Evolutionary conservation across 2,888 invertebrate genomes (phyloP).

Genomic region (Rhagonycha fulva): DNA sequence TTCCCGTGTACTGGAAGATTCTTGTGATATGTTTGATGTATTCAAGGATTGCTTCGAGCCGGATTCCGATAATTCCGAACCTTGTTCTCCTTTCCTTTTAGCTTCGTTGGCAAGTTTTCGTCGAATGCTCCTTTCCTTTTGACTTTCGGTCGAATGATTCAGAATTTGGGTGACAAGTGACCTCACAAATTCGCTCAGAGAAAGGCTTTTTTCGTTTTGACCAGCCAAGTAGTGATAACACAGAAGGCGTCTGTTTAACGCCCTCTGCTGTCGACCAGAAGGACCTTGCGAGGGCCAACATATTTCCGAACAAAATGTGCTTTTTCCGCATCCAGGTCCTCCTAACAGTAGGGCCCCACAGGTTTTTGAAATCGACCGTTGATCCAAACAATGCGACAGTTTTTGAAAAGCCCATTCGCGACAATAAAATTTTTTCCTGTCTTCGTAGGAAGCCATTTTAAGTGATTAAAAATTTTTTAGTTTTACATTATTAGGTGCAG

Average conservation of each 20-base stretch:
- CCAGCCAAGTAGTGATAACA: slow-evolving; percentile 89
- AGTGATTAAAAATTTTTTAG: neutral
- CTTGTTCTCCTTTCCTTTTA: slow-evolving; percentile 10
- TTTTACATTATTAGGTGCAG: slow-evolving; percentile 2
- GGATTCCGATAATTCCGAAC: slow-evolving; percentile 10
- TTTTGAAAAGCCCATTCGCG: slow-evolving; percentile 97
- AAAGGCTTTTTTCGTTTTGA: slow-evolving; percentile 82
- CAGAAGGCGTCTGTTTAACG: slow-evolving; percentile 76
- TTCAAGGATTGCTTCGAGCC: slow-evolving; percentile 16
- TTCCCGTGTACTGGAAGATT: slow-evolving; percentile 43
- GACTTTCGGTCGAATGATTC: slow-evolving; percentile 65
- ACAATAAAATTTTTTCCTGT: slow-evolving; percentile 81
- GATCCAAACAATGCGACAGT: slow-evolving; percentile 88
- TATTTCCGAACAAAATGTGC: slow-evolving; percentile 83
- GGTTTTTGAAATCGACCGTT: slow-evolving; percentile 80
- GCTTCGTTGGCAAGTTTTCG: slow-evolving; percentile 45
- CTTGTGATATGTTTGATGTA: slow-evolving; percentile 39
- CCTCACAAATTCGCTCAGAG: slow-evolving; percentile 83
- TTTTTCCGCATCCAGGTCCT: slow-evolving; percentile 94
- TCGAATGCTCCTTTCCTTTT: slow-evolving; percentile 54
- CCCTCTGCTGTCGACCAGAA: slow-evolving; percentile 70
- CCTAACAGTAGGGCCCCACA: slow-evolving; percentile 86
- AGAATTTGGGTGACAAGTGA: slow-evolving; percentile 84
- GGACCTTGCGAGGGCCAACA: slow-evolving; percentile 72
- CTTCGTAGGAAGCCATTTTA: slow-evolving; percentile 54